These are phyloP conservation scores for Protodeltote pygarga DNA, from an alignment of 2,888 invertebrate genomes.

Conservation along the genomic window DNA sequence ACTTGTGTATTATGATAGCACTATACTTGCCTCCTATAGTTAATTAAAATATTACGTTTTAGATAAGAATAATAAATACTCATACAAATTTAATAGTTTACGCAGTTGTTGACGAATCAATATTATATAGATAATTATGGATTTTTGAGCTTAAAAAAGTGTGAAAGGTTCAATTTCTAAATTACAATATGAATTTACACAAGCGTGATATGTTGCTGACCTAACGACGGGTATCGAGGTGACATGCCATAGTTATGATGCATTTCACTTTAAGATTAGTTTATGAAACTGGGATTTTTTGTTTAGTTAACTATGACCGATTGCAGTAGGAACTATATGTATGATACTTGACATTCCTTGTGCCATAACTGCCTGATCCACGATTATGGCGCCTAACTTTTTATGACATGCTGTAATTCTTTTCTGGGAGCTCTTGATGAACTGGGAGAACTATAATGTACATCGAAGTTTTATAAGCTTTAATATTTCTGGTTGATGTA, in stretches of 20 bases:
- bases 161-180: conserved; percentile 11
- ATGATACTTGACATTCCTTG: conserved; percentile 68
- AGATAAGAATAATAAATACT: conserved; percentile 57
- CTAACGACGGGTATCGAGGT: conserved; percentile 16
- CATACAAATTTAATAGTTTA: conserved; percentile 53
- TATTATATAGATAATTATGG: conserved; percentile 46
- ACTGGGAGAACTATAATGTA: too few relatives aligned
- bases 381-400: neutral
- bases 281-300: conserved; percentile 34
- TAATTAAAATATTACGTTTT: conserved; percentile 42
- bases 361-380: conserved; percentile 39
- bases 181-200: conserved; percentile 16
- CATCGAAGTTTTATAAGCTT: too few relatives aligned
- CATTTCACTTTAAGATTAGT: conserved; percentile 41
- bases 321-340: conserved; percentile 39
- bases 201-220: conserved; percentile 16
- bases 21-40: conserved; percentile 42
- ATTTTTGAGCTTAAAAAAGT: conserved; percentile 45
- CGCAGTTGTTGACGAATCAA: conserved; percentile 52
- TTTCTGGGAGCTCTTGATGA: neutral
- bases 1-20: conserved; percentile 34
- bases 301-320: conserved; percentile 32
- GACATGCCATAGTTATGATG: conserved; percentile 41
- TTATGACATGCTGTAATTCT: neutral
- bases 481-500: too few relatives aligned